Percentiles rank a stretch among this genome's conserved stretches.
These are phyloP conservation scores for Athene noctua DNA, from an alignment of 2,113 vertebrate genomes.

Conservation along the genomic window DNA sequence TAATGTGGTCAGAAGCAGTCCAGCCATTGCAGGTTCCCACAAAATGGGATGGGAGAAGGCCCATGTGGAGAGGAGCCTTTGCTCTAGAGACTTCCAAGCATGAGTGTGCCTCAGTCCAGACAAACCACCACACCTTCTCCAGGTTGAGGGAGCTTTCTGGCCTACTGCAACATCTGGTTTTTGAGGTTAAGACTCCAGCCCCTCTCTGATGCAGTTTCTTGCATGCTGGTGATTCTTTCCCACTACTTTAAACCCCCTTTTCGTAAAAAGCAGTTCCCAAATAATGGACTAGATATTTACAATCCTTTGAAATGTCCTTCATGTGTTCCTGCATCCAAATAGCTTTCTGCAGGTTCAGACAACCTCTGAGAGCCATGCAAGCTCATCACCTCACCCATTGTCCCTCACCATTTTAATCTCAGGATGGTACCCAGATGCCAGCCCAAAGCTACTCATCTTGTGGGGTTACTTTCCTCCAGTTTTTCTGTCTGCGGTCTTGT, in stretches of 20 bases:
- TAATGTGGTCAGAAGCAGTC: background rate
- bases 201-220: background rate
- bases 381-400: background rate
- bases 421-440: background rate
- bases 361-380: background rate
- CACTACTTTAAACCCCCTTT: background rate
- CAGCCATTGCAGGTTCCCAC: background rate
- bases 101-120: fast-evolving
- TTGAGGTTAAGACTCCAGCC: background rate
- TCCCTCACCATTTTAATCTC: background rate
- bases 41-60: background rate
- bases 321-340: background rate
- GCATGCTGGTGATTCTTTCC: background rate
- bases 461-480: background rate
- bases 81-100: background rate
- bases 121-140: background rate
- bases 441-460: background rate
- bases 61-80: background rate
- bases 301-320: background rate
- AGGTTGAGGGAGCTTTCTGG: background rate
- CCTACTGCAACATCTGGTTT: background rate
- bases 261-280: background rate
- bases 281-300: background rate
- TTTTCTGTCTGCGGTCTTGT: background rate
- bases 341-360: background rate